Evolutionary conservation across 2,113 vertebrate species (phyloP).

Genomic region (Brachyhypopomus occidentalis): DNA sequence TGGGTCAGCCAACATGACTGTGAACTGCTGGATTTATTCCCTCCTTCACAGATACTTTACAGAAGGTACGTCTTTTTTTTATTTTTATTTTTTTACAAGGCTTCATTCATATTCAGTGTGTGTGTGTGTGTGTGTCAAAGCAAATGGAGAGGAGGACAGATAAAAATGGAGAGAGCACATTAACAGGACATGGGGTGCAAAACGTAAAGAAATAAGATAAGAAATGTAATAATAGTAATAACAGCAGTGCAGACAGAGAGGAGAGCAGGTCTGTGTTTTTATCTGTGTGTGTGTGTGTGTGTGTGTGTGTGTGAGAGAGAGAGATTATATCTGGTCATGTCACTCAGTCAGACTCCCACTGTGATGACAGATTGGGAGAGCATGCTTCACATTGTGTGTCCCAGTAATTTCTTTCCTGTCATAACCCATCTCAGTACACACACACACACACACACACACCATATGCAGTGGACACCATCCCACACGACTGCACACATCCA

Average conservation of each 20-base stretch:
- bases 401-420: conserved; percentile 3
- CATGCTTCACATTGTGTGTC: neutral
- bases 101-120: neutral
- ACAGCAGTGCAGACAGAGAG: too few species aligned
- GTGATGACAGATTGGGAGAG: neutral
- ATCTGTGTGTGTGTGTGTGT: too few species aligned
- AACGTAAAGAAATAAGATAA: too few species aligned
- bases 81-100: neutral
- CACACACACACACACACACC: neutral
- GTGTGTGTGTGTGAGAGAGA: too few species aligned
- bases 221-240: too few species aligned
- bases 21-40: conserved; percentile 66
- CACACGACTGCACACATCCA: neutral
- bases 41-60: conserved; percentile 44
- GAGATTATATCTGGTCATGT: neutral
- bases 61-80: neutral
- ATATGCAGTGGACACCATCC: neutral
- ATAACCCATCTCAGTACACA: neutral
- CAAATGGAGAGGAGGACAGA: too few species aligned
- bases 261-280: too few species aligned
- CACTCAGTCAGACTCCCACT: neutral
- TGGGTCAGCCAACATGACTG: conserved; percentile 62
- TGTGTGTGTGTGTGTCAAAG: neutral
- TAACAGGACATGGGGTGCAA: too few species aligned
- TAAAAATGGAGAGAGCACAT: too few species aligned